Evolutionary conservation across 2,888 invertebrate species (phyloP), one percentile per base, ranked within the genome.

Genomic region (Platycnemis pennipes): DNA sequence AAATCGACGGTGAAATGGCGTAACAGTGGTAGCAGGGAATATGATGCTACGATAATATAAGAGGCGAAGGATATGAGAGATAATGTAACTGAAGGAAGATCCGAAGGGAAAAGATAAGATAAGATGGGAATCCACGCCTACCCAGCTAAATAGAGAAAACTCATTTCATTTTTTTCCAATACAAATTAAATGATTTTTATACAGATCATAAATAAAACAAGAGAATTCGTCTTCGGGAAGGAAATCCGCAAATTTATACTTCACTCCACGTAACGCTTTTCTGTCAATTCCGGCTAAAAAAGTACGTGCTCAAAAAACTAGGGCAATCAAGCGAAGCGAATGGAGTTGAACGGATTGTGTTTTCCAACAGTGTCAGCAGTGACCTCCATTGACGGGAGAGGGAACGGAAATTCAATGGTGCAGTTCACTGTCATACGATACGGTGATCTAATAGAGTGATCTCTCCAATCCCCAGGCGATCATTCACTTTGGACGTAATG

Each of bases 311-410:
- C 77, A 37, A 77, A n/a, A 49, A 77, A 77, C 31, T 8, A 37
- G 37, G 77, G 77, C 37, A 77, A 77, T 77, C 37, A 77, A 77
- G 77, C 77, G 13, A 13, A 26, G 13, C 26, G 37, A 77, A 7
- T 1, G 13, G 37, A 37, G 77, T 77, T 22, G 69, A 31, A 31
- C 56, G n/a, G 69, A 7, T 77, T 77, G 31, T 77, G 77, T 77
- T 77, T 77, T 77, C 63, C 37, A 37, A 13, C 77, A 77, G 77
- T 77, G 77, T 37, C 77, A 77, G 77, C 77, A 77, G 37, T 37
- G 37, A 77, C 77, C 77, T 77, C 77, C 16, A 77, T n/a, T 77
- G 37, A 77, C 77, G 37, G 5, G 2, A 13, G n/a, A n/a, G n/a
- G n/a, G n/a, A 37, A 63, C 63, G 77, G 37, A 37, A 77, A 77